These are phyloP conservation scores for Diarsia dahlii DNA, from an alignment of 2,888 invertebrate species.

Conservation along the genomic window DNA sequence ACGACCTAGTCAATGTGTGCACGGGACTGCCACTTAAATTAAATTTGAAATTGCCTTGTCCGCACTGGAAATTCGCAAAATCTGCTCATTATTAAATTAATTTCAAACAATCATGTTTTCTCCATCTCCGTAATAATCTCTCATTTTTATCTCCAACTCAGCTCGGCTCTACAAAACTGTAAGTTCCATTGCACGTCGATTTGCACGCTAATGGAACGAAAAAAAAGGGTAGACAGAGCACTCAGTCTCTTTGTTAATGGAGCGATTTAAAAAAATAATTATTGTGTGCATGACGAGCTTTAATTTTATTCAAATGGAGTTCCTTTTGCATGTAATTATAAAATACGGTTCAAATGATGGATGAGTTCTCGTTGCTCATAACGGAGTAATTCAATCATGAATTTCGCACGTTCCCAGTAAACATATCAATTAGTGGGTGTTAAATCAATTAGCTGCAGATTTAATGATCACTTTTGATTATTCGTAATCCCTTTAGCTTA, in stretches of 20 bases:
- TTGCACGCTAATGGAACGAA: slow-evolving; percentile 64
- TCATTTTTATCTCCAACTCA: slow-evolving; percentile 17
- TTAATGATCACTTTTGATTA: slow-evolving; percentile 21
- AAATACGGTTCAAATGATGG: slow-evolving; percentile 53
- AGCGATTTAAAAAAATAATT: slow-evolving; percentile 71
- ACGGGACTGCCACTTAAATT: slow-evolving; percentile 56
- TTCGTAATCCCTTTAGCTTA: slow-evolving; percentile 26
- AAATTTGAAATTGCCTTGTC: slow-evolving; percentile 52
- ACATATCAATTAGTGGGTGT: slow-evolving; percentile 34
- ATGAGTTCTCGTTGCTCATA: slow-evolving; percentile 27
- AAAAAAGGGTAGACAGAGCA: slow-evolving; percentile 62
- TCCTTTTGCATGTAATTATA: slow-evolving; percentile 58
- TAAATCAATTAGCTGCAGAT: slow-evolving; percentile 38
- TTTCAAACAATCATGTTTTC: not conserved
- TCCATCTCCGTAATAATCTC: not conserved
- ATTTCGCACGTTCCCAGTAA: slow-evolving; percentile 18
- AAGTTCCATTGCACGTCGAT: slow-evolving; percentile 58
- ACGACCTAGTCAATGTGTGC: slow-evolving; percentile 69
- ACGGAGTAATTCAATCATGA: slow-evolving; percentile 29
- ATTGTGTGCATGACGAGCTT: slow-evolving; percentile 61
- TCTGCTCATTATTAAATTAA: slow-evolving; percentile 11
- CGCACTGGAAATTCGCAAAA: slow-evolving; percentile 16
- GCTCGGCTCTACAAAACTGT: slow-evolving; percentile 22
- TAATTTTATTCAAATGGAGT: slow-evolving; percentile 54
- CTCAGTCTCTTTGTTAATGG: slow-evolving; percentile 67